These are phyloP conservation scores for Notiomystis cincta DNA, from an alignment of 2,113 vertebrate species.

Conservation along the genomic window DNA sequence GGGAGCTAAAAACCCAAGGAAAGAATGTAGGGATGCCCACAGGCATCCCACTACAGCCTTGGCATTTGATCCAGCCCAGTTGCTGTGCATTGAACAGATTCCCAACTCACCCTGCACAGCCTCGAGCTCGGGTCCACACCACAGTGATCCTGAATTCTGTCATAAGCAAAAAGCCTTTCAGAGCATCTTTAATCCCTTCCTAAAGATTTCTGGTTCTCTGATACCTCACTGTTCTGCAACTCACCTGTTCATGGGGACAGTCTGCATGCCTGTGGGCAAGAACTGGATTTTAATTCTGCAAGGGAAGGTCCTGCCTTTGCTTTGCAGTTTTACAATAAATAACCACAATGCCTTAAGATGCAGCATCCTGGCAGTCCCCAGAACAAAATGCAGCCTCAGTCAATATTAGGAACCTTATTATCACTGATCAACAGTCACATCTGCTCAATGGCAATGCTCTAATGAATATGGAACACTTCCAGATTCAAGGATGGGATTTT, in stretches of 20 bases:
- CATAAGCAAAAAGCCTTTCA: not conserved
- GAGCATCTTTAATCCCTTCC: not conserved
- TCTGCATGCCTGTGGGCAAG: not conserved
- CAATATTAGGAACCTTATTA: not conserved
- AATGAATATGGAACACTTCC: not conserved
- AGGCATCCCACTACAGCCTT: not conserved
- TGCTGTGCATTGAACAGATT: not conserved
- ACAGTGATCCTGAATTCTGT: not conserved
- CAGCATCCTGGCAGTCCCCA: not conserved
- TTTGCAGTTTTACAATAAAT: not conserved
- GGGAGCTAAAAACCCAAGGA: not conserved
- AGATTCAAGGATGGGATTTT: not conserved
- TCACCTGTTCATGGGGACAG: not conserved
- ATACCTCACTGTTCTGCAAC: not conserved
- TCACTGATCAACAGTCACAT: not conserved
- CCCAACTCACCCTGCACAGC: not conserved
- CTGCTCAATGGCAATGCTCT: not conserved
- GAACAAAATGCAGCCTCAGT: not conserved
- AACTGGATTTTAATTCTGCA: not conserved
- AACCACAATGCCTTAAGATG: not conserved
- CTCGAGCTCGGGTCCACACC: not conserved
- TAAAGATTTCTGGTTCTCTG: not conserved
- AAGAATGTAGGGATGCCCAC: not conserved
- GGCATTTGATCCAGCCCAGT: not conserved
- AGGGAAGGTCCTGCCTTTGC: not conserved